A percentile compares a stretch with the other conserved stretches of the same genome.
Evolutionary conservation across 2,113 vertebrate species (phyloP).

Genomic region (Aythya baeri): DNA sequence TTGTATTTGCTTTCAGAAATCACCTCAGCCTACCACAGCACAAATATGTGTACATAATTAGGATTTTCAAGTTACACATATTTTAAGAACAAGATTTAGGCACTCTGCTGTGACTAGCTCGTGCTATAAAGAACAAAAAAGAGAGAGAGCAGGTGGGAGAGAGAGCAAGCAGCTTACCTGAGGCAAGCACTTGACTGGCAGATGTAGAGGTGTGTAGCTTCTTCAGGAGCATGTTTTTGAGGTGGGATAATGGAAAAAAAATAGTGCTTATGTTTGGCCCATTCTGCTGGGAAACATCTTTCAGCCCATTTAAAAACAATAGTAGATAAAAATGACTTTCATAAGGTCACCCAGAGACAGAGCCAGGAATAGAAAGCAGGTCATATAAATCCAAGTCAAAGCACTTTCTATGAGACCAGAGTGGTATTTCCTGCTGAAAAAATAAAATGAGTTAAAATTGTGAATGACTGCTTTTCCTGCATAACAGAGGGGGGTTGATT

Average conservation of each 20-base stretch:
- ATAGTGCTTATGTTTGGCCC: neutral
- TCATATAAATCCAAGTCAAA: conserved; percentile 53
- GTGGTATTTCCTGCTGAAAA: conserved; percentile 34
- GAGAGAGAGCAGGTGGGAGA: neutral
- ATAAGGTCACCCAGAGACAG: conserved; percentile 40
- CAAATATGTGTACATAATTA: conserved; percentile 8
- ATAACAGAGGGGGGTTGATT: neutral
- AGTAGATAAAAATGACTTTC: conserved; percentile 41
- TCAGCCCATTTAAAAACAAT: conserved; percentile 51
- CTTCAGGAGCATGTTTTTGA: neutral
- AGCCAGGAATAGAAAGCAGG: conserved; percentile 59
- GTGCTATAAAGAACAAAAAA: conserved; percentile 29
- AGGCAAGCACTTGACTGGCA: neutral
- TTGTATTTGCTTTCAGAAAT: conserved; percentile 34
- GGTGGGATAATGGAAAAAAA: neutral
- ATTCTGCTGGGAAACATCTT: conserved; percentile 4
- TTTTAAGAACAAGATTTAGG: conserved; percentile 42
- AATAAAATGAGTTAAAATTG: conserved; percentile 30
- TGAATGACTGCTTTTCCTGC: conserved; percentile 30
- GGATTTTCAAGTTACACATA: conserved; percentile 18
- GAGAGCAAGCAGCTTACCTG: neutral
- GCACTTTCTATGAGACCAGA: conserved; percentile 32
- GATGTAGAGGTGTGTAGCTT: neutral
- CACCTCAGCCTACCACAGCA: neutral
- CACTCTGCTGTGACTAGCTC: neutral